A percentile compares a stretch with the other conserved stretches of the same genome.
phyloP scores from a whole-genome alignment of 2,113 vertebrate genomes.

The Euleptes europaea region DNA sequence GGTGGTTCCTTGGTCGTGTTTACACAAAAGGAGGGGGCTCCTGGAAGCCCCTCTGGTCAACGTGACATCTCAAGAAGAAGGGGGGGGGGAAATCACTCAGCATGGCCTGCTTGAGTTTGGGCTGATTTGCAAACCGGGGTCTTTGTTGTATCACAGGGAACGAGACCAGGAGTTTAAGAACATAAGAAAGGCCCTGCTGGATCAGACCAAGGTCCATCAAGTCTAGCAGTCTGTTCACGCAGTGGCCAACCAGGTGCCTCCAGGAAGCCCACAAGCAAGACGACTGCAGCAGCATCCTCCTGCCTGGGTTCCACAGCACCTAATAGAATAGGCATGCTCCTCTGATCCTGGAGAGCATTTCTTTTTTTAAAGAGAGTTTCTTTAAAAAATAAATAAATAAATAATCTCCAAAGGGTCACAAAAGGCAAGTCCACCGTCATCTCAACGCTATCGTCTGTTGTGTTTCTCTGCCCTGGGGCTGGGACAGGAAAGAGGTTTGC shows the following conservation, averaged over 20 bases:
- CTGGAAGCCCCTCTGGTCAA: no score
- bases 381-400: no score
- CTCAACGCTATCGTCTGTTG: accelerated
- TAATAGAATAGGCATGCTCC: no score
- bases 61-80: no score
- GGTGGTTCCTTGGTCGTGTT: background rate
- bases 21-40: background rate
- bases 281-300: no score
- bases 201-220: no score
- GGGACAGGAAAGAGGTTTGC: background rate
- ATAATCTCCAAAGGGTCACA: background rate
- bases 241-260: no score
- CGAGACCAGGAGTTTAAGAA: no score
- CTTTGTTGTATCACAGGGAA: background rate
- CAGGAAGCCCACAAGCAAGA: no score
- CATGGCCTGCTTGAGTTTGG: background rate
- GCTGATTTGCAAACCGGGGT: background rate
- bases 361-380: background rate
- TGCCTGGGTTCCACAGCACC: no score
- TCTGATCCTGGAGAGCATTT: no score
- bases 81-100: background rate
- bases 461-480: background rate
- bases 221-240: no score
- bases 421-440: accelerated
- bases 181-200: background rate